These are phyloP conservation scores for Caloenas nicobarica DNA, from an alignment of 2,113 vertebrate species.

Conservation along the genomic window DNA sequence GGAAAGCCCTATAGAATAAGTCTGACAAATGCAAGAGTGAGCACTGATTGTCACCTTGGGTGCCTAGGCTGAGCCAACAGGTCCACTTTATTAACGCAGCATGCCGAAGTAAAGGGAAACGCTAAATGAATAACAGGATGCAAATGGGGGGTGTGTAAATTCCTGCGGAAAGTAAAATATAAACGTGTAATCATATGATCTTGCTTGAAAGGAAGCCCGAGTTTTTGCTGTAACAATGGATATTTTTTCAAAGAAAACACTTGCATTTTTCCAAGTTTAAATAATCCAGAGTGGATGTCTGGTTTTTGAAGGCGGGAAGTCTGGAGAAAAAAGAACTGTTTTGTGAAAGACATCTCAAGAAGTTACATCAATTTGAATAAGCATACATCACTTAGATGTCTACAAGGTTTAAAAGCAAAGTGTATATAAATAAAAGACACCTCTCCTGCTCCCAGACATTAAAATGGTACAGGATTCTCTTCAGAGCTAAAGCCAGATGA, in stretches of 20 bases:
- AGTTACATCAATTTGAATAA: background rate
- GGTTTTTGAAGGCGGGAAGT: slow-evolving; percentile 57
- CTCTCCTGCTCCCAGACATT: background rate
- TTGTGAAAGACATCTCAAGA: slow-evolving; percentile 6
- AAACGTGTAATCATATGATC: slow-evolving; percentile 85
- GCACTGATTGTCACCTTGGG: background rate
- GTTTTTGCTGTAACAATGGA: slow-evolving; percentile 83
- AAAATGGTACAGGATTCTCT: background rate
- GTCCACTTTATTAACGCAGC: slow-evolving; percentile 50
- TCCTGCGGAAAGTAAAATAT: slow-evolving; percentile 89
- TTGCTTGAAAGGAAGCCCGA: slow-evolving; percentile 82
- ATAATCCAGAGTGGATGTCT: slow-evolving; percentile 69
- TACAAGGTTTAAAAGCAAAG: background rate
- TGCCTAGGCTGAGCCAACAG: background rate
- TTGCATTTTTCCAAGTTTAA: slow-evolving; percentile 78
- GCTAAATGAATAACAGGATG: slow-evolving; percentile 87
- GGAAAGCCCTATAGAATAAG: background rate
- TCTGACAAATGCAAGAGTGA: background rate
- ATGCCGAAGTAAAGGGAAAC: slow-evolving; percentile 72
- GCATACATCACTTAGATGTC: background rate
- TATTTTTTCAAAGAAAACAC: slow-evolving; percentile 82
- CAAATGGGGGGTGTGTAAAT: slow-evolving; percentile 81
- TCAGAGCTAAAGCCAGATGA: background rate
- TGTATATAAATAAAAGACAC: background rate
- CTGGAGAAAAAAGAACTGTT: background rate